A percentile compares a stretch with the other conserved stretches of the same genome.
Evolutionary conservation across 1,140 invertebrate genomes (phyloP).

Genomic region (Goniozus legneri): DNA sequence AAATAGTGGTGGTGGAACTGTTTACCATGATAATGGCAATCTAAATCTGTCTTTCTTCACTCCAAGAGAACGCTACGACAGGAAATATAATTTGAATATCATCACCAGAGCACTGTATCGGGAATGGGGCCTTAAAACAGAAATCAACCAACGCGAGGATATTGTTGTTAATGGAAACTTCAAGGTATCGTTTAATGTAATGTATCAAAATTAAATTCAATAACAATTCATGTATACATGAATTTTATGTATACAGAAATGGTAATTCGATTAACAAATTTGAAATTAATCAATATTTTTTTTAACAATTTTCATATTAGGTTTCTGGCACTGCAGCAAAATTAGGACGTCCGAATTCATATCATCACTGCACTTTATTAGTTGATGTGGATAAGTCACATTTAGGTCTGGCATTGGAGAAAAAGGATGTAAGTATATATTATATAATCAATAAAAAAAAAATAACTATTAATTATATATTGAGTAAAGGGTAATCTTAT

Average conservation of each 20-base stretch:
- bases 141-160: slow-evolving; percentile 77
- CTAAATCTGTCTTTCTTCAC: slow-evolving; percentile 91
- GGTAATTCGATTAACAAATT: too few relatives aligned
- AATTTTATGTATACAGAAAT: too few relatives aligned
- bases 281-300: too few relatives aligned
- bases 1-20: slow-evolving; percentile 94
- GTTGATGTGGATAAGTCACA: slow-evolving; percentile 76
- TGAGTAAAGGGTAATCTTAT: too few relatives aligned
- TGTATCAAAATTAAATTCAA: slow-evolving; percentile 2
- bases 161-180: slow-evolving; percentile 74
- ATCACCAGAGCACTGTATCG: slow-evolving; percentile 75
- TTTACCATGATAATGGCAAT: slow-evolving; percentile 94
- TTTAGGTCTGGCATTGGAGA: slow-evolving; percentile 64
- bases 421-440: slow-evolving; percentile 63
- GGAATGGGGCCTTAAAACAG: slow-evolving; percentile 72
- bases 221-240: too few relatives aligned
- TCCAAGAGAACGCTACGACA: slow-evolving; percentile 71
- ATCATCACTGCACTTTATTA: slow-evolving; percentile 93
- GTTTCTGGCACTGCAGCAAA: slow-evolving; percentile 92
- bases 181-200: slow-evolving; percentile 64
- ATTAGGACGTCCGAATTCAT: slow-evolving; percentile 77
- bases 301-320: slow-evolving; percentile 55
- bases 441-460: too few relatives aligned
- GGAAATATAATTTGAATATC: slow-evolving; percentile 80
- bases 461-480: too few relatives aligned